Base-by-base conservation (phyloP, 1,140 invertebrate genomes). In the Drosophila repletoides region DNA sequence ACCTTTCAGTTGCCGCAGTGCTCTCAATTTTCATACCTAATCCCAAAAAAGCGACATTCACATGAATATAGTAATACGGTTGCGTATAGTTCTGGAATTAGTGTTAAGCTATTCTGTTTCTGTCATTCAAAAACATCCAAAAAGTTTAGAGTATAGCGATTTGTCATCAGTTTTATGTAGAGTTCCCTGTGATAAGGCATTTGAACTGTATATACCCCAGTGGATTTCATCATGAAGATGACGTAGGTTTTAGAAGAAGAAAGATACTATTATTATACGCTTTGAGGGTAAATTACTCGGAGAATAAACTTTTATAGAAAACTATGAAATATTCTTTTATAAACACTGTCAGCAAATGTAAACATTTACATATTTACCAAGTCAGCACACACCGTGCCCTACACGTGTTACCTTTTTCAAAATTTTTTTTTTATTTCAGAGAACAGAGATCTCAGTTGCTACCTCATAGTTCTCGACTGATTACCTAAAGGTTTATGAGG, bases 1-100 rank as follows among this genome's bases (percentile, higher is more conserved):
- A 3, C 21, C 1, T 59, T 84, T 69, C 41, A 84, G 80, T 79
- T 40, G 56, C 80, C 4, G 67, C 38, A 0, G 26, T 51, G 5
- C 75, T 84, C 12, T 80, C 80, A 5, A 65, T 86, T 51, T 66
- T 79, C 17, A 5, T 84, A 9, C 80, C 80, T 2, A 86, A 86
- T 43, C 71, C 80, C 2, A 63, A 72, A 7, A 86, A 84, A 48
- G 70, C 74, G 5, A 38, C 58, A 0, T 79, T 86, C 55, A 60
- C 80, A 19, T 83, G 59, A 33, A 31, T 0, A 5, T 9, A 17
- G n/a, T n/a, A n/a, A n/a, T n/a, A n/a, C n/a, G n/a, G n/a, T n/a
- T n/a, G n/a, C n/a, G n/a, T n/a, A n/a, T n/a, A n/a, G n/a, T n/a
- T n/a, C n/a, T n/a, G n/a, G n/a, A n/a, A n/a, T 33, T n/a, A 7